Evolutionary conservation across 37 sponge, comb jelly and placozoan genomes (phyloP), one percentile per base, ranked within the genome.

Genomic region (Tethya wilhelma): DNA sequence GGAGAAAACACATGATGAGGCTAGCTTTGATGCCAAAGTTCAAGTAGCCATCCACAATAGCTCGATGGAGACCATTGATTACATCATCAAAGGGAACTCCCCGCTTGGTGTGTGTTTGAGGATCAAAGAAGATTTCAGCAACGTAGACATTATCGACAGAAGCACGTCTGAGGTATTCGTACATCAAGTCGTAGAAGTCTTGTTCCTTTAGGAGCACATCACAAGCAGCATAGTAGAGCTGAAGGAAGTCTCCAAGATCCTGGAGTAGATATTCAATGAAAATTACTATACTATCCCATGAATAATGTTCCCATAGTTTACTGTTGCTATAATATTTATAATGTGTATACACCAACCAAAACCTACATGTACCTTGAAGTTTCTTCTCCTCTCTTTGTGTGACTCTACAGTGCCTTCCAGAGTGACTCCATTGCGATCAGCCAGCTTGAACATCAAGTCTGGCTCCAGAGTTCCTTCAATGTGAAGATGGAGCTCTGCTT

Each of bases 151-250:
- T 87, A 66, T 87, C 82, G 1, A 46, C 43, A 11, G 93, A 74
- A 23, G 93, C 93, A 36, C 78, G 41, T 38, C 59, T 42, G 38
- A 92, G 72, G 63, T 92, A 92, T 31, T 71, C 81, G 28, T 84
- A 84, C 93, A 92, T 92, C 41, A 92, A 81, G 64, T 92, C 93
- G 63, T 84, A 81, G 57, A 92, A 92, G 64, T 92, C 93, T 58
- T 84, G 46, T 60, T 87, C 89, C 17, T 23, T 75, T 46, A 58
- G 20, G 2, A 92, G 77, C 23, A 92, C 85, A 32, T 44, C 63
- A 65, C 93, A 92, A 33, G 89, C 89, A 33, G 71, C 72, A 41
- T 84, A 87, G 82, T 87, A 88, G n/a, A 87, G 38, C 67, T 87
- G 78, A 2, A 88, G 78, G 31, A 87, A 88, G 53, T 92, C 93